Evolutionary conservation across 2,797 vertebrate species (phyloP), one percentile per base, ranked within the genome.

Genomic region (Distichodus sexfasciatus): DNA sequence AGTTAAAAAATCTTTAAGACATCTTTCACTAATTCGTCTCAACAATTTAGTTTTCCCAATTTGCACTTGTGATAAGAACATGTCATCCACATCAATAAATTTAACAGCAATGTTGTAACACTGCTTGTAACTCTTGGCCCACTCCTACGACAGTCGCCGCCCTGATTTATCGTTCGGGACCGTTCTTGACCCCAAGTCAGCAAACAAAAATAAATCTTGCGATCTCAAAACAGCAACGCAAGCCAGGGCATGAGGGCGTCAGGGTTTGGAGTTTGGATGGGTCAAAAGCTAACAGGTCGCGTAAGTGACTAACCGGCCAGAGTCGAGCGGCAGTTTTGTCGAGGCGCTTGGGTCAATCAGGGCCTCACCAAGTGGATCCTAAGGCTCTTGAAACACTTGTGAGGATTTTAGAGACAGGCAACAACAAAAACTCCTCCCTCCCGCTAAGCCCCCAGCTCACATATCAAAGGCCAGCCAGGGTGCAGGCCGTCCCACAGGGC

Each of bases 401-500:
- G 35, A 51, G 10, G 43, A 19, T 68, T 69, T 63, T 60, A 65
- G 53, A 1, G 35, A 47, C 15, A 19, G 17, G 2, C 50, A 69
- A 68, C 55, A 69, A 64, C 57, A 69, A 29, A 57, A 38, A 53
- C 23, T 26, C 48, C 36, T 31, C 53, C 59, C 53, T 63, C 59
- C 43, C 43, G 51, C 23, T 24, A 28, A 38, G 46, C 59, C 53
- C 40, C 23, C 19, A 43, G 57, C 80, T 82, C 73, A 77, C 65
- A 82, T 78, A 75, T 76, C 55, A 86, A 87, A 86, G 83, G 83
- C 81, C 79, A 79, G 77, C 79, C 82, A 81, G 77, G 80, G 80
- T 88, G 78, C 76, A 75, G 81, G 83, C 81, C 82, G 79, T 84
- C 83, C 86, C 86, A 78, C 71, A 75, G 85, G 88, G 84, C 83